Base-by-base conservation (phyloP, 1,140 invertebrate species). In the Nasonia vitripennis region DNA sequence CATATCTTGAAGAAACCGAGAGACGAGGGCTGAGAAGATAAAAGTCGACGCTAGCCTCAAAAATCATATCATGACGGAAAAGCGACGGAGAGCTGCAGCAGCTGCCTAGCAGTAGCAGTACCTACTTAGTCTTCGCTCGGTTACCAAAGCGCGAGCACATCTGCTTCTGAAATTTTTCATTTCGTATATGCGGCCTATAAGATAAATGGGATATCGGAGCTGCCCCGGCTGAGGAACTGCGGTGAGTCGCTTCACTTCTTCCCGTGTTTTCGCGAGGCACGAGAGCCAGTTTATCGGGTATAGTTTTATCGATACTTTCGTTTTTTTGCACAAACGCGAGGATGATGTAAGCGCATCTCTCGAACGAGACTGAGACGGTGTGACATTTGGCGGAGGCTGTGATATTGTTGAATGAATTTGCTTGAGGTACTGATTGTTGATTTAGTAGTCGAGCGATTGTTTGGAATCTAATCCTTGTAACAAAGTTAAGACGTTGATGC, bases 21-120 rank as follows among this genome's bases (percentile, higher is more conserved):
- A 62, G 55, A 62, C 17, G 55, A 62, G 20, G 17, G 17, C 55
- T 10, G 55, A 20, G 55, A 62, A 62, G 73, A 75, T 75, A 75
- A 75, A 75, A 75, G 73, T 75, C 73, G 27, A 20, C 55, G 20
- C 6, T 62, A 62, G 55, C 55, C 55, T 62, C 37, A 75, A 75
- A 75, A 75, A 75, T 45, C 37, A 37, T 75, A 75, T 75, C 73
- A 75, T 75, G 31, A 41, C 6, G 73, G 73, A 75, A 75, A 62
- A 62, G 55, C 55, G 20, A 7, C 55, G 17, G 55, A 62, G 55
- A 62, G 55, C 17, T 62, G 55, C 55, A n/a, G 55, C 20, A n/a
- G 6, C 55, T 62, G 55, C 55, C 20, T n/a, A 62, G 17, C 55
- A n/a, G 55, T 20, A 20, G 1, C 20, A n/a, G 4, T 62, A 27